Percentiles rank a stretch among this genome's conserved stretches.
These are phyloP conservation scores for Acronicta psi DNA, from an alignment of 2,888 invertebrate genomes.

Conservation along the genomic window DNA sequence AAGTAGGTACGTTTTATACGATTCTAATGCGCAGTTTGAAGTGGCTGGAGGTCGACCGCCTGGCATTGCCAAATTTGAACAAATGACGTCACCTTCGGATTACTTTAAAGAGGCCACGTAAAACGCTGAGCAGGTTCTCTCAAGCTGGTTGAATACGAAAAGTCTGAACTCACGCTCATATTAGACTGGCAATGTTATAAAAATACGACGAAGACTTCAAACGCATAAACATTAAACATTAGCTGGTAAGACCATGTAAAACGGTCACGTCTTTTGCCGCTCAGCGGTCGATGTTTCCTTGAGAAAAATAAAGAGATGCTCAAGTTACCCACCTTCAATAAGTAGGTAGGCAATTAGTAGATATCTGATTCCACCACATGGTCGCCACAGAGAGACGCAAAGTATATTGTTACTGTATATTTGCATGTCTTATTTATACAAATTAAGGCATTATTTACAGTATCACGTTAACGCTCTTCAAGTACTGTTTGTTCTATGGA, in stretches of 20 bases:
- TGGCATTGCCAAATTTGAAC: conserved; percentile 82
- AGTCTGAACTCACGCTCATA: not conserved
- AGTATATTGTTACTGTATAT: conserved; percentile 47
- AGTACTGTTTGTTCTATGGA: conserved; percentile 6
- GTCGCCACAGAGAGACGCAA: conserved; percentile 31
- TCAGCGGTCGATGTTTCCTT: conserved; percentile 69
- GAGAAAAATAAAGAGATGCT: conserved; percentile 69
- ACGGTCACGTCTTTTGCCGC: conserved; percentile 68
- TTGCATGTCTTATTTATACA: conserved; percentile 40
- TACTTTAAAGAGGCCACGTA: conserved; percentile 24
- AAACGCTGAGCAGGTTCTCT: conserved; percentile 22
- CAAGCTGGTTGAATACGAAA: conserved; percentile 16
- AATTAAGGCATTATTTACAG: conserved; percentile 32
- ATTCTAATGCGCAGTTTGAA: conserved; percentile 53
- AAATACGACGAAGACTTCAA: conserved; percentile 7
- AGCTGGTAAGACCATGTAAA: conserved; percentile 63
- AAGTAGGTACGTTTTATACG: conserved; percentile 11
- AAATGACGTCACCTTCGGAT: conserved; percentile 70
- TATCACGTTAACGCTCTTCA: conserved; percentile 21
- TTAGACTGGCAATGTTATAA: conserved; percentile 40
- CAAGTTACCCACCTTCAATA: conserved; percentile 58
- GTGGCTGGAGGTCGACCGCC: conserved; percentile 80
- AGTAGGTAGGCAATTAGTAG: conserved; percentile 56
- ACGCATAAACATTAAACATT: conserved; percentile 51
- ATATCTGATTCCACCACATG: conserved; percentile 49